These are phyloP conservation scores for rat (Rattus norvegicus) DNA, from an alignment of 2,113 vertebrate genomes.

Conservation along the genomic window GRCr8 NC_086027.1:76160501-76161000, in stretches of 20 bases:
- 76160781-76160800: conserved; percentile 35
- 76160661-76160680: not conserved
- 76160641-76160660: not conserved
- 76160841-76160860: not conserved
- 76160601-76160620: conserved; percentile 67
- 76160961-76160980: not conserved
- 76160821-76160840: not conserved
- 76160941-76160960: not conserved
- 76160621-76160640: conserved; percentile 1
- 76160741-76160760: conserved; percentile 44
- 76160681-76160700: not conserved
- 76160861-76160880: conserved; percentile 45
- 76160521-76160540: conserved; percentile 47
- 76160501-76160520: conserved; percentile 79
- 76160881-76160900: conserved; percentile 51
- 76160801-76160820: not conserved
- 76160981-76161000: not conserved
- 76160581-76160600: conserved; percentile 46
- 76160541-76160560: conserved; percentile 68
- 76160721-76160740: conserved; percentile 33
- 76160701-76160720: not conserved
- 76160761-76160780: not conserved
- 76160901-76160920: not conserved
- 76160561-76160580: conserved; percentile 60
- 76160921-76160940: not conserved